phyloP scores from a whole-genome alignment of 2,888 invertebrate species.

The Tinea trinotella region DNA sequence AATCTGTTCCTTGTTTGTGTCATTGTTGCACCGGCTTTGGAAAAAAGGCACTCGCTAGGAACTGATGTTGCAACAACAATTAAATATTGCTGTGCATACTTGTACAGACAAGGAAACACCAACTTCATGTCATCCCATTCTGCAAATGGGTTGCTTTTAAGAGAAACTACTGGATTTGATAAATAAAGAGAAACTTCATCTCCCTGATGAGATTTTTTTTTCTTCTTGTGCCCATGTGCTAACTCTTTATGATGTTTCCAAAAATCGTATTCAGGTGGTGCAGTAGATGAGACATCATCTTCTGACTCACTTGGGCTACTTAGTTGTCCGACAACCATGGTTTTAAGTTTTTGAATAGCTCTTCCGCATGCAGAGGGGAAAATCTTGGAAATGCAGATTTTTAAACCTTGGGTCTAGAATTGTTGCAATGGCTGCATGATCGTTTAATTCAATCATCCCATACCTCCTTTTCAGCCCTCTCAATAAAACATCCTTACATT shows the following conservation, averaged over 20 bases:
- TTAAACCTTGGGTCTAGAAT: conserved; percentile 29
- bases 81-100: conserved; percentile 32
- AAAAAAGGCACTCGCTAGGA: conserved; percentile 34
- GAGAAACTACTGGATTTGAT: conserved; percentile 27
- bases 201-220: conserved; percentile 29
- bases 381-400: conserved; percentile 30
- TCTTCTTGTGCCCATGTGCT: conserved; percentile 25
- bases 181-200: conserved; percentile 29
- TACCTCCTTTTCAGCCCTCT: conserved; percentile 22
- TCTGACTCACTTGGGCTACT: conserved; percentile 27
- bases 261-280: conserved; percentile 28
- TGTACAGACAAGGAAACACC: conserved; percentile 29
- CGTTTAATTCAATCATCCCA: conserved; percentile 29
- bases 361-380: conserved; percentile 27
- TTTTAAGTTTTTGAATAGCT: conserved; percentile 25
- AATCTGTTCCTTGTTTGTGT: conserved; percentile 32
- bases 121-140: conserved; percentile 30
- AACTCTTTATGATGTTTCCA: conserved; percentile 32
- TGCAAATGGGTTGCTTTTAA: conserved; percentile 30
- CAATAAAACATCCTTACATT: conserved; percentile 27
- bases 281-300: conserved; percentile 28
- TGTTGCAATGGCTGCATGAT: conserved; percentile 26
- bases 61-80: conserved; percentile 33
- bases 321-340: conserved; percentile 24
- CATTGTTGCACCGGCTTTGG: conserved; percentile 33